Conservation (phyloP, 2,888 invertebrate species). For the Hydriomena furcata region DNA sequence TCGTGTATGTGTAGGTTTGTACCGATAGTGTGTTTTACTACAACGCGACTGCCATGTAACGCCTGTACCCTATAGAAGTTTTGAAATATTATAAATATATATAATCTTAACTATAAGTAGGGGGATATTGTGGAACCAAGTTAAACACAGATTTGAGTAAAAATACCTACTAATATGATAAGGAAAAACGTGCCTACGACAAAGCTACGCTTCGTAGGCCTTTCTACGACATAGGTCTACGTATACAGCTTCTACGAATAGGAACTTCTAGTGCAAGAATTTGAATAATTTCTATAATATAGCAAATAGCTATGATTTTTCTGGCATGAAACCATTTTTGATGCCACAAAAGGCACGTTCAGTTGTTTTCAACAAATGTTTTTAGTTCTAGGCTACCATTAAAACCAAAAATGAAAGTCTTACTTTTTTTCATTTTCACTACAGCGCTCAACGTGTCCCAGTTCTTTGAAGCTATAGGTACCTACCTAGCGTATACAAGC, state of each 20-base stretch:
- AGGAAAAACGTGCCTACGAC: no score
- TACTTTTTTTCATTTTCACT: slow-evolving; percentile 29
- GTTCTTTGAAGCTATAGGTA: slow-evolving; percentile 25
- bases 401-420: slow-evolving; percentile 7
- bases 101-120: no score
- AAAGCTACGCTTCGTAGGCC: background rate
- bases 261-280: background rate
- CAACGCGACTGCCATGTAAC: no score
- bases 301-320: background rate
- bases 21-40: no score
- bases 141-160: no score
- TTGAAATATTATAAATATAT: no score
- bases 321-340: background rate
- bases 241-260: background rate
- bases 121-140: no score
- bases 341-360: slow-evolving; percentile 2
- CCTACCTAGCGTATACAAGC: slow-evolving; percentile 29
- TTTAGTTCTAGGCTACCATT: slow-evolving; percentile 2
- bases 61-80: no score
- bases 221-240: no score
- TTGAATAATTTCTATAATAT: background rate
- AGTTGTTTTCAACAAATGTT: slow-evolving; percentile 1
- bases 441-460: slow-evolving; percentile 18
- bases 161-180: no score
- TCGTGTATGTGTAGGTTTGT: no score